Evolutionary conservation across 1,140 invertebrate species (phyloP).

Genomic region (Reticulitermes speratus): DNA sequence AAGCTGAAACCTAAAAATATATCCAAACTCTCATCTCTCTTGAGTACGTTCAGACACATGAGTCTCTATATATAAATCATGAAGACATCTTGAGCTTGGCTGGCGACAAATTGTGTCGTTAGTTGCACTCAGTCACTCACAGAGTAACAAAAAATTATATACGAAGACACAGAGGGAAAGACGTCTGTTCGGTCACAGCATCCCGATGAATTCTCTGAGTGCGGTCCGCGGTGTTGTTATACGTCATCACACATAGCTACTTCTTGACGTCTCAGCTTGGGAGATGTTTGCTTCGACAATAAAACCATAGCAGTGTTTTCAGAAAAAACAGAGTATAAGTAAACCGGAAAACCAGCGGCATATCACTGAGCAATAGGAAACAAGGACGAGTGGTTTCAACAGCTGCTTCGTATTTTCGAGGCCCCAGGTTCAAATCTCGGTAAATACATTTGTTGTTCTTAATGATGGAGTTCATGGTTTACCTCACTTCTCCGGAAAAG

Average conservation of each 20-base stretch:
- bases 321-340: neutral
- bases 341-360: neutral
- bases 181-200: neutral
- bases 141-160: neutral
- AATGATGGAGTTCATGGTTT: too few relatives aligned
- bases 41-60: neutral
- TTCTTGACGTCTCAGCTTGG: neutral
- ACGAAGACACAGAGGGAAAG: neutral
- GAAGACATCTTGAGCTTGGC: conserved; percentile 13
- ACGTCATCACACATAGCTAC: neutral
- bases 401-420: too few relatives aligned
- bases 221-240: neutral
- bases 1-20: conserved; percentile 8
- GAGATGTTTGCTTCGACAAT: neutral
- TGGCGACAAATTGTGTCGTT: conserved; percentile 15
- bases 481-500: too few relatives aligned
- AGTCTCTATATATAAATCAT: conserved; percentile 12
- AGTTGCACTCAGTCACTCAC: neutral
- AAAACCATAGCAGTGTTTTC: neutral
- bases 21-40: neutral
- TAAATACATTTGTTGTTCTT: too few relatives aligned
- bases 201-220: neutral
- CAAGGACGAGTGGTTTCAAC: too few relatives aligned
- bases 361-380: too few relatives aligned
- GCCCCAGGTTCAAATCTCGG: too few relatives aligned